A percentile compares a stretch with the other conserved stretches of the same genome.
Conservation (phyloP, 2,113 vertebrate species). For the Ginglymostoma cirratum region DNA sequence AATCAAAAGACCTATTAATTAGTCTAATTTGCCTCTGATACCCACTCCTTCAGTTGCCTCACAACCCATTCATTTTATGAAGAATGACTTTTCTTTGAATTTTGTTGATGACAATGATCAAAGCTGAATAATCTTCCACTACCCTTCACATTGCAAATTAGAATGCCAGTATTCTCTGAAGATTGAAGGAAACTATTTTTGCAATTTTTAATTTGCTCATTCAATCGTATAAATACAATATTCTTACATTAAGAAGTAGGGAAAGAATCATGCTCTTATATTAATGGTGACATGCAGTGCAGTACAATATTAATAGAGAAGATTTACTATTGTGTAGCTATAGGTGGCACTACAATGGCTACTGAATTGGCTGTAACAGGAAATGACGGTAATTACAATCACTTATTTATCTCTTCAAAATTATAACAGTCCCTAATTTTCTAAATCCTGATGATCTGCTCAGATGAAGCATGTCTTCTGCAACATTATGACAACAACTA, state of each 20-base stretch:
- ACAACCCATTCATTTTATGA: background rate
- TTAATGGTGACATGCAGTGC: background rate
- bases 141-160: background rate
- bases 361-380: background rate
- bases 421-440: background rate
- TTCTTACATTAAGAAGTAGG: background rate
- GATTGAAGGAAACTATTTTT: background rate
- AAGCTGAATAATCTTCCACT: background rate
- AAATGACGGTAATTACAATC: background rate
- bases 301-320: background rate
- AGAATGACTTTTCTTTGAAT: background rate
- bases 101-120: background rate
- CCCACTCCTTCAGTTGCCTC: background rate
- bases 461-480: background rate
- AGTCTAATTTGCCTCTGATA: background rate
- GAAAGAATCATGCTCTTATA: background rate
- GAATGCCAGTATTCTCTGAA: background rate
- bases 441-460: background rate
- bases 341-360: background rate
- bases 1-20: background rate
- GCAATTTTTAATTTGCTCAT: background rate
- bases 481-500: background rate
- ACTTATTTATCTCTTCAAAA: slow-evolving; percentile 1
- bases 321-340: background rate
- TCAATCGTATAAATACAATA: background rate